These are phyloP conservation scores for Hirundo rustica DNA, from an alignment of 2,797 vertebrate species.

Conservation along the genomic window DNA sequence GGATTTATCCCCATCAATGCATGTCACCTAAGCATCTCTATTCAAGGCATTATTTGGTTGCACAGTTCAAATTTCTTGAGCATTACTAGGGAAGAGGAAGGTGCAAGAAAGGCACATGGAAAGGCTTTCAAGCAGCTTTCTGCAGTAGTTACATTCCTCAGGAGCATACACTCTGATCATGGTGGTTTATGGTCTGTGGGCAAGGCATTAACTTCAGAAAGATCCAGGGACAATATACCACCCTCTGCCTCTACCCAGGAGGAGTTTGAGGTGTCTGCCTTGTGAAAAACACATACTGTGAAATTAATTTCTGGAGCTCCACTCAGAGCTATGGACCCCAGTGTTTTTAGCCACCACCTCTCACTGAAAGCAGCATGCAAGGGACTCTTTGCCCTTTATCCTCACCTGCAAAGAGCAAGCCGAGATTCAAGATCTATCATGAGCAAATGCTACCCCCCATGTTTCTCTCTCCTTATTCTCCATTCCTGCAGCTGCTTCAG, in stretches of 20 bases:
- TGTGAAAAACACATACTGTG: neutral
- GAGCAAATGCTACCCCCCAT: neutral
- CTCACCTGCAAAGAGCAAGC: neutral
- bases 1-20: neutral
- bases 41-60: neutral
- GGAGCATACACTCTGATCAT: neutral
- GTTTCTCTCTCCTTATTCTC: neutral
- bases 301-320: neutral
- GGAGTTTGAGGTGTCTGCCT: neutral
- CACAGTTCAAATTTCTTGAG: neutral
- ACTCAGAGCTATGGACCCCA: neutral
- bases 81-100: neutral
- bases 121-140: neutral
- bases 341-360: neutral
- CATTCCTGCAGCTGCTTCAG: neutral
- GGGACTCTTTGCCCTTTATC: neutral
- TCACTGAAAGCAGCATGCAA: neutral
- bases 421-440: neutral
- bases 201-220: neutral
- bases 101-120: neutral
- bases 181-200: neutral
- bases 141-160: neutral
- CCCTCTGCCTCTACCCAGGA: neutral
- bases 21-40: neutral
- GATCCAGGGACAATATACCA: neutral